Conservation (phyloP, 1,140 invertebrate species). For the Papilio glaucus region DNA sequence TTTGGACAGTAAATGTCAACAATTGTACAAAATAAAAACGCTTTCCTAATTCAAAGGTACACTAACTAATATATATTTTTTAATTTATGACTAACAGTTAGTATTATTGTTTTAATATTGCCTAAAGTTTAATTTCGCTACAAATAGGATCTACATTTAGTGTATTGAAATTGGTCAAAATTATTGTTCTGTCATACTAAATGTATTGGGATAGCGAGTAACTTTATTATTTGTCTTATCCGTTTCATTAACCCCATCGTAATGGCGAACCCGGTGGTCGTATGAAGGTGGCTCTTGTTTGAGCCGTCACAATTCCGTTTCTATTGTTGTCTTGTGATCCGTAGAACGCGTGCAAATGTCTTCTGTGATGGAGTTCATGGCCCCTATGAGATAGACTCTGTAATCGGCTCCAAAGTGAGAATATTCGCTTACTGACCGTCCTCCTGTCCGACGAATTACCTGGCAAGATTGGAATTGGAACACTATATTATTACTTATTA, state of each 20-base stretch:
- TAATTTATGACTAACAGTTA: not conserved
- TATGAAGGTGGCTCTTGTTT: slow-evolving; percentile 70
- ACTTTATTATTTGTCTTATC: slow-evolving; percentile 25
- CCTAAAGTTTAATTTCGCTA: not conserved
- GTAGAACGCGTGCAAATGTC: slow-evolving; percentile 72
- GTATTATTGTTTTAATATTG: slow-evolving; percentile 6
- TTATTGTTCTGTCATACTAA: slow-evolving; percentile 26
- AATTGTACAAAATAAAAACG: slow-evolving; percentile 4
- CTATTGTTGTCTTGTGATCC: slow-evolving; percentile 63
- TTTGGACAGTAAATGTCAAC: not conserved
- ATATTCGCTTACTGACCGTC: slow-evolving; percentile 69
- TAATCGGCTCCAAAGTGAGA: slow-evolving; percentile 76
- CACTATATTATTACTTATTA: slow-evolving; percentile 1
- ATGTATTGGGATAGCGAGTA: slow-evolving; percentile 21
- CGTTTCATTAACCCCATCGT: slow-evolving; percentile 67
- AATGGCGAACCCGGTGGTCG: slow-evolving; percentile 75
- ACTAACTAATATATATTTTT: slow-evolving; percentile 2
- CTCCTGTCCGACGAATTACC: slow-evolving; percentile 50
- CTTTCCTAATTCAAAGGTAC: slow-evolving; percentile 3
- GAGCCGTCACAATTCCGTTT: slow-evolving; percentile 64
- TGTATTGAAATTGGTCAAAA: slow-evolving; percentile 54
- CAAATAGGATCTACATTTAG: slow-evolving; percentile 41
- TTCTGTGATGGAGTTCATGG: slow-evolving; percentile 69
- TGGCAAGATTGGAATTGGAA: slow-evolving; percentile 43
- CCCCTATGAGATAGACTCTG: slow-evolving; percentile 73